A percentile compares a stretch with the other conserved stretches of the same genome.
These are phyloP conservation scores for Spilosoma lubricipeda DNA, from an alignment of 2,888 invertebrate genomes.

Conservation along the genomic window DNA sequence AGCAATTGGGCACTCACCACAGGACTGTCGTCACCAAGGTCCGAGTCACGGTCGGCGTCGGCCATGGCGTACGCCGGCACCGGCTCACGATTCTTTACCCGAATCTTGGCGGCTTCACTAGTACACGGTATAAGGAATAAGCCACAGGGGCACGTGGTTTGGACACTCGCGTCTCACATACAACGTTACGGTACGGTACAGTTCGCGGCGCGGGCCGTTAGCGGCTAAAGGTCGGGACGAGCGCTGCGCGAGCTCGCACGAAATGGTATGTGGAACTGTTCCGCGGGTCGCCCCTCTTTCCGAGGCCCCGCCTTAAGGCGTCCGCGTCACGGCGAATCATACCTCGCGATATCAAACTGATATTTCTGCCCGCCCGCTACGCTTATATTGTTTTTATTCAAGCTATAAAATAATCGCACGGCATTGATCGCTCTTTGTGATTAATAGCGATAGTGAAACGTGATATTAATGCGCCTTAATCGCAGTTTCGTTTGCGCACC, in stretches of 20 bases:
- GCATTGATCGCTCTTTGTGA: conserved; percentile 66
- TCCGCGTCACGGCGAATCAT: conserved; percentile 82
- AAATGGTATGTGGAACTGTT: conserved; percentile 70
- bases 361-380: conserved; percentile 80
- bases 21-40: conserved; percentile 91
- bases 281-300: conserved; percentile 67
- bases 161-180: conserved; percentile 72
- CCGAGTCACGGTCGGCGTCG: conserved; percentile 89
- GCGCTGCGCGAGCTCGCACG: conserved; percentile 65
- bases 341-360: conserved; percentile 83
- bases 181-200: conserved; percentile 40
- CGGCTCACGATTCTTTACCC: conserved; percentile 95
- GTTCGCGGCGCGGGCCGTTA: conserved; percentile 62
- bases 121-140: conserved; percentile 67
- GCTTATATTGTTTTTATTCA: conserved; percentile 83
- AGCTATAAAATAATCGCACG: conserved; percentile 80
- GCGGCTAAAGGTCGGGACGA: conserved; percentile 50
- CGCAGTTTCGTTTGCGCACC: conserved; percentile 51
- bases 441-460: conserved; percentile 65
- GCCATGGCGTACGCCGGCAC: conserved; percentile 94
- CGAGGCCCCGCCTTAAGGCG: conserved; percentile 81
- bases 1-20: conserved; percentile 89
- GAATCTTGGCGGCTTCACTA: conserved; percentile 90
- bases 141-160: conserved; percentile 70
- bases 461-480: conserved; percentile 55